Evolutionary conservation across 1,140 invertebrate genomes (phyloP).

Genomic region (Megalonaias nervosa): DNA sequence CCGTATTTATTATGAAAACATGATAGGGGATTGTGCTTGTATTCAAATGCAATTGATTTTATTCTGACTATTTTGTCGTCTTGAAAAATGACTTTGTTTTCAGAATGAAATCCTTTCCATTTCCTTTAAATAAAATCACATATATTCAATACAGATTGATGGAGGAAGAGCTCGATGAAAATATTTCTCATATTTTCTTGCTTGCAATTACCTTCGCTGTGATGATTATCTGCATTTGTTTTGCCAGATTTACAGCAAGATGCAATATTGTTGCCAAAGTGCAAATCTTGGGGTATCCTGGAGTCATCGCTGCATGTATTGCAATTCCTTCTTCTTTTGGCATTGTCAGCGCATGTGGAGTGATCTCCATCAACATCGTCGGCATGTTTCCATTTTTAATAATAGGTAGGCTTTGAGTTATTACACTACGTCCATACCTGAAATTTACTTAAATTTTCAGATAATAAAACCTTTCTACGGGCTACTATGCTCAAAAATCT

Average conservation of each 20-base stretch:
- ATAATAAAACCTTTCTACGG: no score
- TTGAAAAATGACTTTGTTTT: background rate
- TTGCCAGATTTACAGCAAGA: background rate
- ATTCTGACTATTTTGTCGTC: no score
- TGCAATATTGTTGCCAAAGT: constrained; percentile 2
- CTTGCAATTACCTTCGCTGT: background rate
- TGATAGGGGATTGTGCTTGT: background rate
- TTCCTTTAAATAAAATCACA: background rate
- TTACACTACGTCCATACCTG: no score
- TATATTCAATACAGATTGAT: background rate
- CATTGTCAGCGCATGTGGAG: background rate
- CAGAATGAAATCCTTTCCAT: background rate
- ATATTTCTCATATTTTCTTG: background rate
- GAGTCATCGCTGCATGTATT: constrained; percentile 7
- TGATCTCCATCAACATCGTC: constrained; percentile 12
- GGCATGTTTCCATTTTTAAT: constrained; percentile 18
- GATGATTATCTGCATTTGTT: background rate
- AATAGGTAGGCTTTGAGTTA: constrained; percentile 75
- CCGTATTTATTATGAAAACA: no score
- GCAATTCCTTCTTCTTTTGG: constrained; percentile 6
- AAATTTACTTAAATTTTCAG: no score
- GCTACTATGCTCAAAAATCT: no score
- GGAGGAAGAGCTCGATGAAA: background rate
- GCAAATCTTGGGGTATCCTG: constrained; percentile 8
- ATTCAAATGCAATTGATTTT: no score